Percentiles rank a stretch among this genome's conserved stretches.
Evolutionary conservation across 2,888 invertebrate genomes (phyloP).

Genomic region (Drosophila cracens): DNA sequence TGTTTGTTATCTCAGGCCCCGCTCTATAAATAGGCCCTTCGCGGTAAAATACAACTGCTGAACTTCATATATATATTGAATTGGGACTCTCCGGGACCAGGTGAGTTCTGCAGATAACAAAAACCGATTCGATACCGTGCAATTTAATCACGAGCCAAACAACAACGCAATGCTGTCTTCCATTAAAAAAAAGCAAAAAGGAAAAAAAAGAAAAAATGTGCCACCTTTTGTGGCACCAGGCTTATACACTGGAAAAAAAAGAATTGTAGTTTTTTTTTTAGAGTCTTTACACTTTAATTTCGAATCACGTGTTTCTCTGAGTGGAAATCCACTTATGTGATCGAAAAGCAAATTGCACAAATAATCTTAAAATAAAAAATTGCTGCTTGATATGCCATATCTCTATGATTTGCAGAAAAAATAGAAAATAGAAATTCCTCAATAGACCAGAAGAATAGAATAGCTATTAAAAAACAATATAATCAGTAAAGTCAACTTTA

Average conservation of each 20-base stretch:
- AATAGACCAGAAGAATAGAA: not conserved
- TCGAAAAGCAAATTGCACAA: not conserved
- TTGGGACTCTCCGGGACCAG: slow-evolving; percentile 47
- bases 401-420: not conserved
- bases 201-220: not conserved
- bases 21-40: slow-evolving; percentile 48
- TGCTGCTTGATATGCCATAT: not conserved
- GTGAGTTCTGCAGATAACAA: slow-evolving; percentile 39
- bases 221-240: not conserved
- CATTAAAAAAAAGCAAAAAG: not conserved
- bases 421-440: not conserved
- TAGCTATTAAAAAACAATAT: not conserved
- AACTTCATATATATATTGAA: slow-evolving; percentile 35
- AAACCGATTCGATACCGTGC: slow-evolving; percentile 32
- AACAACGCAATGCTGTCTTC: not conserved
- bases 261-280: not conserved
- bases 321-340: not conserved
- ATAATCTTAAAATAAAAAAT: not conserved
- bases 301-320: not conserved
- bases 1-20: slow-evolving; percentile 47
- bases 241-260: not conserved
- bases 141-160: slow-evolving; percentile 56
- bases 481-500: not conserved
- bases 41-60: slow-evolving; percentile 19
- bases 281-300: not conserved